Evolutionary conservation across 2,888 invertebrate genomes (phyloP), one percentile per base, ranked within the genome.

Genomic region (Torymus tubicola): DNA sequence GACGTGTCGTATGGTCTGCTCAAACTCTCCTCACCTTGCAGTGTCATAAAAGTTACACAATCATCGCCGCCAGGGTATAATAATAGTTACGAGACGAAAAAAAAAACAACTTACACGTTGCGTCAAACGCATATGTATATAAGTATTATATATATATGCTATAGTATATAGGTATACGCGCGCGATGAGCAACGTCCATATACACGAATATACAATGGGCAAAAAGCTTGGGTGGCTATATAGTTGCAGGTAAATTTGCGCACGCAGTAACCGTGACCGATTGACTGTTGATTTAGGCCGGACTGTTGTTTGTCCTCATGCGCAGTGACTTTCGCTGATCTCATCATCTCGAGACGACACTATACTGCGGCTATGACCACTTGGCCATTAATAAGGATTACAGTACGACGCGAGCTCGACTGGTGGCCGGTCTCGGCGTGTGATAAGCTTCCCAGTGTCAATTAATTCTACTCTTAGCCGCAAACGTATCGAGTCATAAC

Each of bases 241-340:
- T 21, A 16, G 18, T 12, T 50, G 61, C 42, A 80, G 60, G 77
- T 69, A 81, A 81, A 81, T 81, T 81, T 81, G 61, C 42, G 42
- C 69, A 63, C 57, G 68, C n/a, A n/a, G 60, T 55, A 74, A 52
- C 65, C 82, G 69, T 80, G 64, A 73, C 80, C 71, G 55, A 72
- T 67, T 53, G 58, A 64, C n/a, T 83, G 82, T 83, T 83, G 83
- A 78, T 78, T 82, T 80, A 82, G 80, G 82, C 75, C 72, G 61
- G 14, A 73, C 50, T 42, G 42, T 21, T 75, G 68, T 78, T 73
- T 81, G 55, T 73, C 65, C 52, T 72, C n/a, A n/a, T n/a, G 14
- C 61, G 65, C 42, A 42, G 42, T 42, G 42, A 42, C 42, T 72
- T 67, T 75, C 16, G 81, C 71, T 77, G 74, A 83, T 81, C 81